Evolutionary conservation across 1,140 invertebrate genomes (phyloP).

Genomic region (Drosophila melanica): DNA sequence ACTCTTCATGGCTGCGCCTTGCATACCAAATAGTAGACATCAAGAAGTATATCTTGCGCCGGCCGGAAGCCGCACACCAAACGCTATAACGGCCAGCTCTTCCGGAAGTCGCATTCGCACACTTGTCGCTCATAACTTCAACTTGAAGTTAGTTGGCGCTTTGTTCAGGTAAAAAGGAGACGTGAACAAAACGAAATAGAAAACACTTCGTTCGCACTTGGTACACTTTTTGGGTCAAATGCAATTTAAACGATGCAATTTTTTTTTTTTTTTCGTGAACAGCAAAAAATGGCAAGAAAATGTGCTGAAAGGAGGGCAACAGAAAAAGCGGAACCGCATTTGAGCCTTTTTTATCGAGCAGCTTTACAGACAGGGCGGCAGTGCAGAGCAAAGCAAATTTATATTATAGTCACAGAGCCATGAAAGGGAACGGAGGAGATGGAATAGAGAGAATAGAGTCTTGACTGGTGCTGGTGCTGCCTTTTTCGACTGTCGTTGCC

Average conservation of each 20-base stretch:
- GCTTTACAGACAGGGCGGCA: constrained; percentile 46
- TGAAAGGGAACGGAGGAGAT: constrained; percentile 9
- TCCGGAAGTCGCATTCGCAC: constrained; percentile 71
- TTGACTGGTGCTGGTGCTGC: constrained; percentile 39
- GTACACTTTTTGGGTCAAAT: constrained; percentile 51
- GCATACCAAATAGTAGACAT: constrained; percentile 40
- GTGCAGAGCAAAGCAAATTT: constrained; percentile 44
- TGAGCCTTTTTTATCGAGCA: constrained; percentile 80
- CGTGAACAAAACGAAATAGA: constrained; percentile 56
- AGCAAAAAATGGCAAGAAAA: constrained; percentile 34
- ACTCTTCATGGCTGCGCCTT: constrained; percentile 16
- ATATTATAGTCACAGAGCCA: constrained; percentile 38
- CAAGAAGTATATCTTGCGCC: constrained; percentile 55
- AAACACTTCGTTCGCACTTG: constrained; percentile 65
- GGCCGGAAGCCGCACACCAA: constrained; percentile 31
- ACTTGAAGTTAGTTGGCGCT: constrained; percentile 59
- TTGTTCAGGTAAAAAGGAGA: constrained; percentile 65
- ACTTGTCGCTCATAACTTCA: constrained; percentile 81
- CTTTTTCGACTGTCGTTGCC: constrained; percentile 76
- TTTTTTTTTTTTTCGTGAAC: constrained; percentile 10
- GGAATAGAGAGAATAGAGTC: constrained; percentile 28
- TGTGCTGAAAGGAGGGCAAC: constrained; percentile 50
- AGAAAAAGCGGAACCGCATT: constrained; percentile 76
- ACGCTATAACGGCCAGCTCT: constrained; percentile 13
- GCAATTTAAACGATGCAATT: constrained; percentile 52